A percentile compares a stretch with the other conserved stretches of the same genome.
These are phyloP conservation scores for Triplophysa bombifrons DNA, from an alignment of 2,797 vertebrate genomes.

Conservation along the genomic window DNA sequence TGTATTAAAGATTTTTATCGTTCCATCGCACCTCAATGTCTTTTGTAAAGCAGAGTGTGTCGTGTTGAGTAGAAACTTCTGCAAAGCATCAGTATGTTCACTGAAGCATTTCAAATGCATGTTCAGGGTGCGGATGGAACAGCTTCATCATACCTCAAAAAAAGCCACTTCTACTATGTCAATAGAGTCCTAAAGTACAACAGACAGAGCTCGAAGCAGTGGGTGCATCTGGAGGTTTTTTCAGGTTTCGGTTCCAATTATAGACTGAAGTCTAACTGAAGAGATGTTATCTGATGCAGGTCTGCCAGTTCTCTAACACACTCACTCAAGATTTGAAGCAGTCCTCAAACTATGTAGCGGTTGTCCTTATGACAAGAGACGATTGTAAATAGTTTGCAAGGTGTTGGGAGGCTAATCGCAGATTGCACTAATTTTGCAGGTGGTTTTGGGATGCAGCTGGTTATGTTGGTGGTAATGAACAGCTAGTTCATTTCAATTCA, in stretches of 20 bases:
- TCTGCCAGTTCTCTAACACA: conserved; percentile 13
- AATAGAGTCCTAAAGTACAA: no score
- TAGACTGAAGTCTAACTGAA: conserved; percentile 17
- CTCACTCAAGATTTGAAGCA: conserved; percentile 27
- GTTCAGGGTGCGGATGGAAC: not conserved
- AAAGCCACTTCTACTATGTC: conserved; percentile 12
- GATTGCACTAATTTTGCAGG: not conserved
- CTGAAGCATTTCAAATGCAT: not conserved
- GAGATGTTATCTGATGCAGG: not conserved
- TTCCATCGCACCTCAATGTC: not conserved
- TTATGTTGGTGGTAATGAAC: not conserved
- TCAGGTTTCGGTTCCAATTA: not conserved
- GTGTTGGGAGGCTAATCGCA: conserved; percentile 1
- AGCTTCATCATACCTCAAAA: conserved; percentile 4
- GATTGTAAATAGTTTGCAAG: conserved; percentile 21
- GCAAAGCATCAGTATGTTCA: not conserved
- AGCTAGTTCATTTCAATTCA: not conserved
- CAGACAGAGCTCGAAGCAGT: no score
- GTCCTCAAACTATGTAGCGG: not conserved
- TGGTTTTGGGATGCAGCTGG: not conserved
- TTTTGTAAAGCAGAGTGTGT: not conserved
- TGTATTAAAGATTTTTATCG: not conserved
- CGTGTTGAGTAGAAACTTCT: not conserved
- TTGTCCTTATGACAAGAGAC: not conserved
- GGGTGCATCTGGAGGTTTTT: not conserved